Conservation (phyloP, 2,888 invertebrate species). For the Eubasilissa splendida region DNA sequence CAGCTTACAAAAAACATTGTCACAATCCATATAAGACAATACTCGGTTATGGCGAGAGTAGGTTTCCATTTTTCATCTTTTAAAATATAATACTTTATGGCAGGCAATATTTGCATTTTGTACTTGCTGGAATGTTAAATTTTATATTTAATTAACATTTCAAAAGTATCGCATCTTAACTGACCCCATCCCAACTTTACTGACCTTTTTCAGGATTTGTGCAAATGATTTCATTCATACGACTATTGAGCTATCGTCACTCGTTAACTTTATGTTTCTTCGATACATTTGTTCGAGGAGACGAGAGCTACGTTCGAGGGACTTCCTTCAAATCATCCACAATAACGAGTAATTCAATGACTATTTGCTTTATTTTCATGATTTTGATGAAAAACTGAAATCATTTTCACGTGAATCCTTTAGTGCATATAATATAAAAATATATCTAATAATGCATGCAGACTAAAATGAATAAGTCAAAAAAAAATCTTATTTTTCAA, state of each 20-base stretch:
- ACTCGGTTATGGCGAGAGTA: background rate
- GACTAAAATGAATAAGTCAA: conserved; percentile 7
- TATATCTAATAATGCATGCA: conserved; percentile 41
- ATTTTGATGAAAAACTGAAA: conserved; percentile 48
- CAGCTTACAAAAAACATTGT: conserved; percentile 45
- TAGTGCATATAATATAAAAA: conserved; percentile 35
- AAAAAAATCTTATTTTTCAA: background rate
- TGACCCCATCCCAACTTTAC: conserved; percentile 65
- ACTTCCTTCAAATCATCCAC: conserved; percentile 28
- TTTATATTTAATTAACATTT: conserved; percentile 71
- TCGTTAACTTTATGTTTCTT: conserved; percentile 4
- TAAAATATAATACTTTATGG: conserved; percentile 54
- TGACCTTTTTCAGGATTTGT: conserved; percentile 68
- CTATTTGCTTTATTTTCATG: conserved; percentile 28
- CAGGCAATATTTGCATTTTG: conserved; percentile 62
- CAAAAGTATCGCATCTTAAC: conserved; percentile 66
- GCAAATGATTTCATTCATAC: conserved; percentile 62
- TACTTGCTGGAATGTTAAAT: conserved; percentile 74
- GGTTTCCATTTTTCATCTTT: conserved; percentile 47
- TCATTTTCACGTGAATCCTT: conserved; percentile 49
- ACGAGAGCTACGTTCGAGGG: conserved; percentile 29
- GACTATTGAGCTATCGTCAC: conserved; percentile 7
- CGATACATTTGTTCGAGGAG: conserved; percentile 9
- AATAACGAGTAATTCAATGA: conserved; percentile 8
- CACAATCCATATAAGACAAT: conserved; percentile 22